A percentile compares a stretch with the other conserved stretches of the same genome.
These are phyloP conservation scores for Leucophora obtusa DNA, from an alignment of 2,888 invertebrate genomes.

Conservation along the genomic window DNA sequence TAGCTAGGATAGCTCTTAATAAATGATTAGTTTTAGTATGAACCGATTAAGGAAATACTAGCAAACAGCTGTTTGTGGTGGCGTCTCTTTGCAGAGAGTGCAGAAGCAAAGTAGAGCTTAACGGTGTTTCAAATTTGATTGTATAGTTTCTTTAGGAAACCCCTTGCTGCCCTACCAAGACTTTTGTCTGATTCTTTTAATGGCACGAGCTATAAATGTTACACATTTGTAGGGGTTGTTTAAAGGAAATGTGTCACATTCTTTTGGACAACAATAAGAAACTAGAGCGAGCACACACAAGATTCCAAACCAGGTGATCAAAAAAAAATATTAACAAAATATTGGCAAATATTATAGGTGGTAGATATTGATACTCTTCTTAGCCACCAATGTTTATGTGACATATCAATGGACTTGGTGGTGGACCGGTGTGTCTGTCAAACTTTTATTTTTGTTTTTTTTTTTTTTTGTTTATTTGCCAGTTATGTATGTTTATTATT, in stretches of 20 bases:
- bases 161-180: slow-evolving; percentile 10
- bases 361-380: slow-evolving; percentile 27
- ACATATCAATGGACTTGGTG: slow-evolving; percentile 37
- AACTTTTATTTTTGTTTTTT: no score
- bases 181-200: slow-evolving; percentile 30
- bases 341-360: slow-evolving; percentile 49
- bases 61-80: slow-evolving; percentile 45
- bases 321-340: slow-evolving; percentile 12
- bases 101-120: background rate
- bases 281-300: slow-evolving; percentile 39
- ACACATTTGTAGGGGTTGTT: slow-evolving; percentile 46
- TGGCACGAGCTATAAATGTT: slow-evolving; percentile 48
- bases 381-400: slow-evolving; percentile 51
- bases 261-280: slow-evolving; percentile 18
- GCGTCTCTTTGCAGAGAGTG: slow-evolving; percentile 16
- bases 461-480: slow-evolving; percentile 10
- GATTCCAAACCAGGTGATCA: slow-evolving; percentile 48
- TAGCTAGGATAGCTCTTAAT: background rate
- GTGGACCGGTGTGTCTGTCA: background rate
- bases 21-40: background rate
- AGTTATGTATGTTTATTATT: slow-evolving; percentile 18
- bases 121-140: slow-evolving; percentile 2
- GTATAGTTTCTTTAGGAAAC: background rate
- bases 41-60: background rate
- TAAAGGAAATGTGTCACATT: slow-evolving; percentile 48